These are phyloP conservation scores for Trisateles emortualis DNA, from an alignment of 2,888 invertebrate species.

Conservation along the genomic window DNA sequence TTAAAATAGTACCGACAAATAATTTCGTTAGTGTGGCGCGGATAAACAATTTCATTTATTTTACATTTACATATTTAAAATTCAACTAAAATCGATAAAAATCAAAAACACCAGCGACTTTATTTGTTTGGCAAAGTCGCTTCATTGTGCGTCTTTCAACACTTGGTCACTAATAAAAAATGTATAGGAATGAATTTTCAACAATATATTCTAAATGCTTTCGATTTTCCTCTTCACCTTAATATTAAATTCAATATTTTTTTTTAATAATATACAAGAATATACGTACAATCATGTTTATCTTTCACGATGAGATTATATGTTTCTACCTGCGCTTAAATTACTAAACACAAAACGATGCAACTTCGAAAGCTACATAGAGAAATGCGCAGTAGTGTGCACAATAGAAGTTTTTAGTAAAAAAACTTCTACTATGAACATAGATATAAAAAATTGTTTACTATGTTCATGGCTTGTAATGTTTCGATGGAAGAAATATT, in stretches of 20 bases:
- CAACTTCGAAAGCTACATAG: constrained; percentile 56
- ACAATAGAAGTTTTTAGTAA: constrained; percentile 15
- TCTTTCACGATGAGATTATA: constrained; percentile 72
- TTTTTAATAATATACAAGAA: constrained; percentile 84
- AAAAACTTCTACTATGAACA: constrained; percentile 19
- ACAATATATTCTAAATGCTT: constrained; percentile 53
- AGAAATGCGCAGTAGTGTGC: constrained; percentile 47
- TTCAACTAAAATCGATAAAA: constrained; percentile 58
- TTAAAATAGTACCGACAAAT: constrained; percentile 77
- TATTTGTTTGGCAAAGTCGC: constrained; percentile 39
- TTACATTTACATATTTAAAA: constrained; percentile 47
- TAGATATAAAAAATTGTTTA: constrained; percentile 44
- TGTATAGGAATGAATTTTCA: constrained; percentile 60
- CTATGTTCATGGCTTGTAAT: constrained; percentile 52
- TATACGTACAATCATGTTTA: constrained; percentile 70
- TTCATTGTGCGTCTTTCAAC: constrained; percentile 69
- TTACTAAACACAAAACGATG: constrained; percentile 51
- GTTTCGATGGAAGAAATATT: constrained; percentile 28
- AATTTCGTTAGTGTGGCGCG: constrained; percentile 69
- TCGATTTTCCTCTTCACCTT: constrained; percentile 47
- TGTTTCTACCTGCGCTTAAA: constrained; percentile 59
- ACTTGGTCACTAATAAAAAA: constrained; percentile 50
- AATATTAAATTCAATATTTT: constrained; percentile 64
- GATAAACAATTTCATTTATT: constrained; percentile 59
- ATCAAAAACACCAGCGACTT: constrained; percentile 52